Evolutionary conservation across 1,140 invertebrate species (phyloP).

Genomic region (Amphibalanus amphitrite): DNA sequence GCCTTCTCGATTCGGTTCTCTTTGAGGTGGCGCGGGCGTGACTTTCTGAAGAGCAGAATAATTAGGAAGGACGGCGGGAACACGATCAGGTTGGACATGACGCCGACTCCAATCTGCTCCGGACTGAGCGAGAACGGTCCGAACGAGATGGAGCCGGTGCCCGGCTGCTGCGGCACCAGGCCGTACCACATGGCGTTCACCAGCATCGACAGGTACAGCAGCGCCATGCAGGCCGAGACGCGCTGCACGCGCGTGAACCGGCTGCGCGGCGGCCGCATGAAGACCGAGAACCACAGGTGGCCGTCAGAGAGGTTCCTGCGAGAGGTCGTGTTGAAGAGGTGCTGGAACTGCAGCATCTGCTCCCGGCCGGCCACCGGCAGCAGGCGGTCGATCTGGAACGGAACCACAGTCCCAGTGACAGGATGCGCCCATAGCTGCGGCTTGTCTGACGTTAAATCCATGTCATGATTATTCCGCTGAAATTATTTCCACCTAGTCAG

Average conservation of each 20-base stretch:
- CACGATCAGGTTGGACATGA: slow-evolving; percentile 29
- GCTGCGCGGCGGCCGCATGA: slow-evolving; percentile 33
- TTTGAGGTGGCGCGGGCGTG: slow-evolving; percentile 15
- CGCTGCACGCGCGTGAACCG: slow-evolving; percentile 34
- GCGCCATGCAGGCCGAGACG: slow-evolving; percentile 34
- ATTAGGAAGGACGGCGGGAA: slow-evolving; percentile 36
- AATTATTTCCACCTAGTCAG: too few relatives aligned
- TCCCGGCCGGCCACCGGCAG: slow-evolving; percentile 33
- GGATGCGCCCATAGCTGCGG: too few relatives aligned
- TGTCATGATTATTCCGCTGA: too few relatives aligned
- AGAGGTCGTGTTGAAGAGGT: slow-evolving; percentile 30
- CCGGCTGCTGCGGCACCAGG: slow-evolving; percentile 17
- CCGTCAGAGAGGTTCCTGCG: slow-evolving; percentile 34
- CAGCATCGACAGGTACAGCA: slow-evolving; percentile 37
- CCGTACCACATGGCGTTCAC: slow-evolving; percentile 39
- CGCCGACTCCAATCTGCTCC: slow-evolving; percentile 23
- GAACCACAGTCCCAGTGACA: neutral
- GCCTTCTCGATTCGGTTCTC: neutral
- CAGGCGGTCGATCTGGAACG: slow-evolving; percentile 32
- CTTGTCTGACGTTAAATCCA: too few relatives aligned
- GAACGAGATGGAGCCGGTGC: slow-evolving; percentile 7
- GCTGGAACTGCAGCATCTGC: slow-evolving; percentile 29
- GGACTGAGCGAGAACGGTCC: slow-evolving; percentile 13
- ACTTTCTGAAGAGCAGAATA: slow-evolving; percentile 24
- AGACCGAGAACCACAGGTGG: slow-evolving; percentile 39